These are phyloP conservation scores for Bombus pascuorum DNA, from an alignment of 1,140 invertebrate species.

Conservation along the genomic window DNA sequence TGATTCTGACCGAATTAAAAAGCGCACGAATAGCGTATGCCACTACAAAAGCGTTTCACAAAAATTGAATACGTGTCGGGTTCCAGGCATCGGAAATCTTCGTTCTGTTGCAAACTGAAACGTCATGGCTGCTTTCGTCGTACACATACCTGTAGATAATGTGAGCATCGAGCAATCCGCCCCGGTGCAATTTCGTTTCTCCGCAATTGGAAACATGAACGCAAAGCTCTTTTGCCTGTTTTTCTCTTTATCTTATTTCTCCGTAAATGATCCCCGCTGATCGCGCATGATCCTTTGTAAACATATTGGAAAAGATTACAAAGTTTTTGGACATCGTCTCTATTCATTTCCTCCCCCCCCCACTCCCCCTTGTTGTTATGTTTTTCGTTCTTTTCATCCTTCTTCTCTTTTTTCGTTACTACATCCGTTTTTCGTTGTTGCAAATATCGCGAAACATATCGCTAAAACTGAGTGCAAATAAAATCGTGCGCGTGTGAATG, in stretches of 20 bases:
- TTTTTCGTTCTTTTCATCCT: background rate
- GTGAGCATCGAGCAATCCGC: background rate
- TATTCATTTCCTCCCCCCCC: background rate
- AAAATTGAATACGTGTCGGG: conserved; percentile 12
- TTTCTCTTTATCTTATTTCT: background rate
- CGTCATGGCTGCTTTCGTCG: background rate
- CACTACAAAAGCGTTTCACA: background rate
- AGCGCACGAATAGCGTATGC: background rate
- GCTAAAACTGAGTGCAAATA: background rate
- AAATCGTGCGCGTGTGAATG: background rate
- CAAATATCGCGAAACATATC: background rate
- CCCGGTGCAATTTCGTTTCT: background rate
- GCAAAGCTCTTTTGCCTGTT: background rate
- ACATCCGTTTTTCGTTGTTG: background rate
- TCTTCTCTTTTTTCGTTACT: background rate
- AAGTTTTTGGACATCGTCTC: no score
- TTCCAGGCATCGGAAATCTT: background rate
- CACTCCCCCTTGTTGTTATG: no score
- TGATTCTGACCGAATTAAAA: background rate
- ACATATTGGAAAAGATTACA: conserved; percentile 12
- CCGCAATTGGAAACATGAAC: background rate
- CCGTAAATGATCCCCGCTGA: background rate
- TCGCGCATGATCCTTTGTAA: conserved; percentile 1
- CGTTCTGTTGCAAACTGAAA: background rate
- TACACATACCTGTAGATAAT: background rate